These are phyloP conservation scores for Cyclura pinguis DNA, from an alignment of 2,797 vertebrate genomes.

Conservation along the genomic window DNA sequence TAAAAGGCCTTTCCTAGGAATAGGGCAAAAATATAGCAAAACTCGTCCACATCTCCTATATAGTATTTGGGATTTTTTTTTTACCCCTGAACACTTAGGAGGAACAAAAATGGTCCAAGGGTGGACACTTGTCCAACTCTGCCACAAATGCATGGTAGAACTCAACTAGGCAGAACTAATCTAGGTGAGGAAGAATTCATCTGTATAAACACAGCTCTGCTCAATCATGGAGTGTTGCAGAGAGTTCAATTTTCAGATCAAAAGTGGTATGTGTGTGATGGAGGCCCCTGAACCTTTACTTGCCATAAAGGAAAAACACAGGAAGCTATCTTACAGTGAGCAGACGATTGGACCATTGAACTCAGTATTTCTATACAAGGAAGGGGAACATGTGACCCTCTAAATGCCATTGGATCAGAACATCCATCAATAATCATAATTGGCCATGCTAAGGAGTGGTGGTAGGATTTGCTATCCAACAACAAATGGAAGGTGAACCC, in stretches of 20 bases:
- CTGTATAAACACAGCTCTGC: background rate
- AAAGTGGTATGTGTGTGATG: background rate
- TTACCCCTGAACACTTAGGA: too few relatives aligned
- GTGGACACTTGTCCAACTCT: too few relatives aligned
- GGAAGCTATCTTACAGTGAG: background rate
- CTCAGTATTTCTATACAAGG: conserved; percentile 13
- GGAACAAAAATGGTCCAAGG: too few relatives aligned
- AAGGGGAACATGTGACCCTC: background rate
- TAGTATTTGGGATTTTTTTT: too few relatives aligned
- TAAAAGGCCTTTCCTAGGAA: too few relatives aligned
- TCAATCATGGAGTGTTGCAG: background rate
- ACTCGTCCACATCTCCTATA: too few relatives aligned
- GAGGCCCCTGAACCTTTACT: background rate
- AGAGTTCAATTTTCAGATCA: background rate
- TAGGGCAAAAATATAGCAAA: too few relatives aligned
- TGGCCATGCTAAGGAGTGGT: background rate
- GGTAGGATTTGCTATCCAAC: background rate
- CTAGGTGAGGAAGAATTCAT: background rate
- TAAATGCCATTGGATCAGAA: background rate
- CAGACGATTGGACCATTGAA: background rate
- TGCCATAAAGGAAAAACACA: background rate
- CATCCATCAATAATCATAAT: background rate
- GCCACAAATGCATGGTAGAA: background rate
- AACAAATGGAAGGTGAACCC: background rate
- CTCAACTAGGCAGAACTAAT: background rate